Base-by-base conservation (phyloP, 2,797 vertebrate species). In the Eremophila alpestris region DNA sequence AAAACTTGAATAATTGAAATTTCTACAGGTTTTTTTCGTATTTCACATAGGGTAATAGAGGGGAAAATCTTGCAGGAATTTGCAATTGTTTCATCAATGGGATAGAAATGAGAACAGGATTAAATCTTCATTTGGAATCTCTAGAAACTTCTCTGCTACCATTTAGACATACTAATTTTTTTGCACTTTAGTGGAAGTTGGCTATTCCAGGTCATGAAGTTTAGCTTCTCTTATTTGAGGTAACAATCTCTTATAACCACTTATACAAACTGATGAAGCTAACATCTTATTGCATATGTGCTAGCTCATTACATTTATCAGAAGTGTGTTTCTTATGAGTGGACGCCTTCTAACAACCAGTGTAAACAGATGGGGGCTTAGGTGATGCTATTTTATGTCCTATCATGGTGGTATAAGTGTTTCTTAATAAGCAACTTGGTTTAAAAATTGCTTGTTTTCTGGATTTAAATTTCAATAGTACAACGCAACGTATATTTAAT, bases 331-430 rank as follows among this genome's bases (percentile, higher is more conserved):
- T 54, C 63, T 76, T 38, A 29, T 48, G 19, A 38, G 13, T 40
- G 32, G 15, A 56, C 5, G 16, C 17, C 9, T 64, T 63, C 18
- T 59, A 54, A 71, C 6, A 63, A 3, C 7, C n/a, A 46, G 3
- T 0, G 1, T 43, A 68, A 58, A 67, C 1, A 46, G 45, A 23
- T 2, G 45, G 13, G 36, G 8, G 11, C 14, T 58, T 18, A 74
- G 11, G 5, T 2, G 3, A 30, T 13, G 3, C 38, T 67, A 14
- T 45, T 56, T 70, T 38, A 40, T 24, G 21, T 27, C 14, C 30
- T 29, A 45, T 26, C 10, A 7, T 27, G 24, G 40, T 24, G 3
- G 0, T 1, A 24, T 45, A 58, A 21, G 58, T 10, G 7, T 27
- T 77, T 73, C 26, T 40, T 67, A 73, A 32, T 24, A 32, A 65